Percentiles rank a stretch among this genome's conserved stretches.
Conservation (phyloP, 2,113 vertebrate species). For the Bungarus multicinctus region DNA sequence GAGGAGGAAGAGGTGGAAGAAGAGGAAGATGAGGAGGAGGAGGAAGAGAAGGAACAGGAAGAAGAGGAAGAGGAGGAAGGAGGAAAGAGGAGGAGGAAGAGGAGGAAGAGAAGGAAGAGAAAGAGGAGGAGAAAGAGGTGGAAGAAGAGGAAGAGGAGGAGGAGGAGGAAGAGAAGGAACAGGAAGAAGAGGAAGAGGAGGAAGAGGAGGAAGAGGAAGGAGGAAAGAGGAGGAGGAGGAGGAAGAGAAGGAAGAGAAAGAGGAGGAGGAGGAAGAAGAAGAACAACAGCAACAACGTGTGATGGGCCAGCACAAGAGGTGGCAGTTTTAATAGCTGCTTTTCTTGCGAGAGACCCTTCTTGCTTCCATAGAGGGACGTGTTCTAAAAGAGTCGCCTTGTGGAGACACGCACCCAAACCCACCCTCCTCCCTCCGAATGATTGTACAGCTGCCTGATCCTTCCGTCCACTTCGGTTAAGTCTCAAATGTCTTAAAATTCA, state of each 20-base stretch:
- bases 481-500: neutral
- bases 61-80: accelerated
- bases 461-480: neutral
- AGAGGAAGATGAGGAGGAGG: no score
- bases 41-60: accelerated
- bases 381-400: neutral
- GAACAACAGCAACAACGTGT: no score
- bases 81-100: no score
- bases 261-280: accelerated
- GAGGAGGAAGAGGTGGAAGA: no score
- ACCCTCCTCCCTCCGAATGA: neutral
- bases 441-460: neutral
- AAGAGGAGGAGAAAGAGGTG: no score
- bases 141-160: no score
- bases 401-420: neutral
- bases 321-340: neutral
- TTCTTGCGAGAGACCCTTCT: neutral
- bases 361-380: neutral
- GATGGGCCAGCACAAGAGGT: neutral
- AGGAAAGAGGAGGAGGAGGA: no score
- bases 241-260: no score
- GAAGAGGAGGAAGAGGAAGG: no score
- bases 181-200: no score
- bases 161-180: no score
- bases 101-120: accelerated